Percentiles rank a stretch among this genome's conserved stretches.
phyloP scores from a whole-genome alignment of 2,888 invertebrate species.

The Arrhopalites spinosus region DNA sequence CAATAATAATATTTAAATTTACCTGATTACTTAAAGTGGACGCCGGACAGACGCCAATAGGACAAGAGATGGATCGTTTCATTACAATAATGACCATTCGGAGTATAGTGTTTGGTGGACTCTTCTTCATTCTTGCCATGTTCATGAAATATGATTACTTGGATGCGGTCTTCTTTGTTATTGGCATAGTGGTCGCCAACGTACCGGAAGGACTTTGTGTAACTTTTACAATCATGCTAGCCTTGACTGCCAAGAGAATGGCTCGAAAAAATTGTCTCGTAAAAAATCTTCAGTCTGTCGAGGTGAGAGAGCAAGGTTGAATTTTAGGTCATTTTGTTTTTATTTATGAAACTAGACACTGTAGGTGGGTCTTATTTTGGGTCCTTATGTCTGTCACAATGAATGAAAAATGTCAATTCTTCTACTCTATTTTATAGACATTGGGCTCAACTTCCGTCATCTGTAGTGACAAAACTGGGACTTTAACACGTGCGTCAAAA shows the following conservation, averaged over 20 bases:
- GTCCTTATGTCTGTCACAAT: too few species aligned
- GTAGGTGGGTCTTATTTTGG: too few species aligned
- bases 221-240: conserved; percentile 65
- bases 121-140: conserved; percentile 74
- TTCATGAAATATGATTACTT: conserved; percentile 68
- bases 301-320: too few species aligned
- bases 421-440: too few species aligned
- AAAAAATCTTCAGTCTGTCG: conserved; percentile 79
- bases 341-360: too few species aligned
- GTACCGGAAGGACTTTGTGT: conserved; percentile 64
- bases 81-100: conserved; percentile 72
- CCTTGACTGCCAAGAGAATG: conserved; percentile 79
- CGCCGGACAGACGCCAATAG: conserved; percentile 74
- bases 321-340: too few species aligned
- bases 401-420: too few species aligned
- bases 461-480: conserved; percentile 77
- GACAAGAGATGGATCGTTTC: conserved; percentile 76
- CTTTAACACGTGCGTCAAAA: conserved; percentile 77
- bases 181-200: conserved; percentile 66
- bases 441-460: conserved; percentile 79
- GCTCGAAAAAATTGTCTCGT: conserved; percentile 79
- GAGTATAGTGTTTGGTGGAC: conserved; percentile 70
- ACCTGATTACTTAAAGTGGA: conserved; percentile 61
- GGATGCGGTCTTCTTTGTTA: conserved; percentile 51
- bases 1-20: too few species aligned